Evolutionary conservation across 2,113 vertebrate genomes (phyloP).

Genomic region (Oncorhynchus clarkii): DNA sequence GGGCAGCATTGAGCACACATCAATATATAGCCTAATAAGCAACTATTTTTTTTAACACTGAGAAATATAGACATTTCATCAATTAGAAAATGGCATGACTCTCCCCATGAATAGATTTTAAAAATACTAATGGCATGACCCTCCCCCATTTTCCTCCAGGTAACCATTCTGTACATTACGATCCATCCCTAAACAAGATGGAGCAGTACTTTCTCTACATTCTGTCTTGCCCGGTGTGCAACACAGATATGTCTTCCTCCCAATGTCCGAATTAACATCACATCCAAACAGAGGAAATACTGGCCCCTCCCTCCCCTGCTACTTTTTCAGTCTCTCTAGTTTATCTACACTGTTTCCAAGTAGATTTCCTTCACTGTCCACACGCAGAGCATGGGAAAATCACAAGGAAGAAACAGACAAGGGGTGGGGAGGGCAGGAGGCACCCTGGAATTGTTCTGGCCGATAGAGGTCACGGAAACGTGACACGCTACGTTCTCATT

Average conservation of each 20-base stretch:
- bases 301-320: conserved; percentile 10
- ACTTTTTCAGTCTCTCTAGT: conserved; percentile 44
- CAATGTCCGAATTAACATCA: conserved; percentile 65
- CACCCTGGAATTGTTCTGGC: conserved; percentile 78
- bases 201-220: conserved; percentile 42
- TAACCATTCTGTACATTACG: too few relatives aligned
- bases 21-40: too few relatives aligned
- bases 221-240: conserved; percentile 44
- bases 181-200: too few relatives aligned
- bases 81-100: too few relatives aligned
- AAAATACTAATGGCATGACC: too few relatives aligned
- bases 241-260: conserved; percentile 57
- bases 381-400: conserved; percentile 76
- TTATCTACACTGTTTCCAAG: conserved; percentile 70
- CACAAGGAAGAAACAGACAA: conserved; percentile 74
- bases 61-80: too few relatives aligned
- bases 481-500: conserved; percentile 67
- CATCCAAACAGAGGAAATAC: conserved; percentile 74
- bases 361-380: conserved; percentile 76
- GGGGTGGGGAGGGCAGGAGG: conserved; percentile 68
- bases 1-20: too few relatives aligned
- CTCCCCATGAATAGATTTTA: too few relatives aligned
- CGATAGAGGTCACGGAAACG: conserved; percentile 73
- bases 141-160: too few relatives aligned
- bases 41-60: too few relatives aligned